Conservation (phyloP, 2,888 invertebrate species). For the Cryptophagus acutangulus region DNA sequence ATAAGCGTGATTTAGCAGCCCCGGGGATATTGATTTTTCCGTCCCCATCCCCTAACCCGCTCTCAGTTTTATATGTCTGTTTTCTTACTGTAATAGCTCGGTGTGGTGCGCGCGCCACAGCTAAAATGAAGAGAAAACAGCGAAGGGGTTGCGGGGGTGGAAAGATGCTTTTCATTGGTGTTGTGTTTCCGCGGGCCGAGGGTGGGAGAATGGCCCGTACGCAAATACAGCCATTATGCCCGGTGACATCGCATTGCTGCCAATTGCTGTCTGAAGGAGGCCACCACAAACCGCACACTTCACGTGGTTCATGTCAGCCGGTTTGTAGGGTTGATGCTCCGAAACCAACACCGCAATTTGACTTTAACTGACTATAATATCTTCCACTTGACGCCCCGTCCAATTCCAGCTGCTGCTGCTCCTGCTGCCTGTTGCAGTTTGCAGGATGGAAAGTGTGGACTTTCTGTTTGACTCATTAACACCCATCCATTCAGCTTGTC, state of each 20-base stretch:
- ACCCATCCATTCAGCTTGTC: constrained; percentile 4
- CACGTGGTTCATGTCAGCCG: neutral
- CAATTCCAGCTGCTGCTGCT: constrained; percentile 4
- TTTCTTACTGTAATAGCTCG: constrained; percentile 55
- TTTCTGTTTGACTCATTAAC: constrained; percentile 5
- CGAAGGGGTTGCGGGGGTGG: constrained; percentile 39
- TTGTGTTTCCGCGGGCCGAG: constrained; percentile 46
- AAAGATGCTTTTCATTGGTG: constrained; percentile 45
- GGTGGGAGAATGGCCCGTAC: constrained; percentile 35
- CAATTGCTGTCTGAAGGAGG: constrained; percentile 31
- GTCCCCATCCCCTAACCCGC: constrained; percentile 47
- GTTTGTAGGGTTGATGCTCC: no score
- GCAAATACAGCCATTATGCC: constrained; percentile 44
- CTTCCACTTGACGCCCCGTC: constrained; percentile 6
- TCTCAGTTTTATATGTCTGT: constrained; percentile 54
- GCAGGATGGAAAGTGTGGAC: neutral
- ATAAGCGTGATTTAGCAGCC: constrained; percentile 71
- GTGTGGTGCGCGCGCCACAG: constrained; percentile 48
- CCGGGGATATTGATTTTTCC: constrained; percentile 60
- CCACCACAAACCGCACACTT: constrained; percentile 3
- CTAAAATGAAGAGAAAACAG: constrained; percentile 49
- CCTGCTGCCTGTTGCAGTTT: constrained; percentile 6
- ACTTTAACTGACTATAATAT: no score
- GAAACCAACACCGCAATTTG: no score
- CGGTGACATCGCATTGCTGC: constrained; percentile 40